Conservation (phyloP, 2,888 invertebrate species). For the Tyria jacobaeae region DNA sequence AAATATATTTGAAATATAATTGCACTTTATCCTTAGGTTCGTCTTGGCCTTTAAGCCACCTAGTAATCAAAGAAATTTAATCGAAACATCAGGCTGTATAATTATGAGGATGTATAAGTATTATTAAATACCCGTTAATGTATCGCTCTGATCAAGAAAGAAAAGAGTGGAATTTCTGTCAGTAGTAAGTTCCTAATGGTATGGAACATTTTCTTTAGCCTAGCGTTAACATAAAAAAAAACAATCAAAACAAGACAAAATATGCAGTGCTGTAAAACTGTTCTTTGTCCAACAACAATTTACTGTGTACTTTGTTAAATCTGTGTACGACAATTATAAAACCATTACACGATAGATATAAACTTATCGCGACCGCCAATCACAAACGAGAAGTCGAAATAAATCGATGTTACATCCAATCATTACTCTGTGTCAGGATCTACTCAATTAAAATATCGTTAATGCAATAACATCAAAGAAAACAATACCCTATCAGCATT, state of each 20-base stretch:
- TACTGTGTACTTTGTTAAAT: constrained; percentile 63
- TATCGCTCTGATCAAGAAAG: too few species aligned
- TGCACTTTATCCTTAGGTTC: too few species aligned
- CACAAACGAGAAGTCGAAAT: constrained; percentile 85
- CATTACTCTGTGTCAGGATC: constrained; percentile 86
- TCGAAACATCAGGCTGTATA: too few species aligned
- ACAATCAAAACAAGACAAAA: constrained; percentile 31
- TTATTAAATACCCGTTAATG: too few species aligned
- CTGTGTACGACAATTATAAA: constrained; percentile 76
- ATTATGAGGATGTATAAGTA: too few species aligned
- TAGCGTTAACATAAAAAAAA: constrained; percentile 10
- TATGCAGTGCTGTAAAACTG: constrained; percentile 18
- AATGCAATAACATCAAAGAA: constrained; percentile 69
- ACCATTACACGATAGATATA: constrained; percentile 82
- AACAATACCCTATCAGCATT: constrained; percentile 65
- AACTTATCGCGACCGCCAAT: constrained; percentile 85
- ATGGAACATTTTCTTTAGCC: too few species aligned
- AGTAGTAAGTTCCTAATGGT: too few species aligned
- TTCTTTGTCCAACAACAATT: constrained; percentile 41
- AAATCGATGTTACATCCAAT: constrained; percentile 86
- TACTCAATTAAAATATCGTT: constrained; percentile 87
- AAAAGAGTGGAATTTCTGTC: too few species aligned
- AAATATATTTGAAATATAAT: too few species aligned
- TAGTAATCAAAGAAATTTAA: too few species aligned
- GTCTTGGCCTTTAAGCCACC: too few species aligned